phyloP scores from a whole-genome alignment of 2,113 vertebrate genomes.

The Epinephelus lanceolatus region DNA sequence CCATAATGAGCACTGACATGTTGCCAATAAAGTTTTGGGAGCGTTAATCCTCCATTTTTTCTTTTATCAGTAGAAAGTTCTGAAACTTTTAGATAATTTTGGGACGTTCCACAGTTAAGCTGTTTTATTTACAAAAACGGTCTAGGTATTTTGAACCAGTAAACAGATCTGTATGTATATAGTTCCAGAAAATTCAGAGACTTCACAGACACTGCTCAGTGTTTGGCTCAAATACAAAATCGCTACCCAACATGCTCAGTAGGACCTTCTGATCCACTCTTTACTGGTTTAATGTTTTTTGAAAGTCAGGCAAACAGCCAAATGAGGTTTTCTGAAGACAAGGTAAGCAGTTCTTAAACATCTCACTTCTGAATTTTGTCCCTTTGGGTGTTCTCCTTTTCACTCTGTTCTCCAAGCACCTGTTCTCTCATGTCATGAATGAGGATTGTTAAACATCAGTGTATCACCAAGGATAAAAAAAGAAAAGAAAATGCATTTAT shows the following conservation, averaged over 20 bases:
- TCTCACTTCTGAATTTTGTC: background rate
- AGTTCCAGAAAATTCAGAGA: background rate
- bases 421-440: slow-evolving; percentile 35
- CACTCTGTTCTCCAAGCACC: slow-evolving; percentile 45
- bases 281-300: background rate
- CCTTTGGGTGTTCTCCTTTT: slow-evolving; percentile 26
- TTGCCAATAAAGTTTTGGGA: background rate
- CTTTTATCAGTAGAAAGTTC: background rate
- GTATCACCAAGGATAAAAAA: background rate
- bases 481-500: background rate
- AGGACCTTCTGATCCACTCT: background rate
- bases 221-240: background rate
- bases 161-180: background rate
- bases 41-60: background rate
- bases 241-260: background rate
- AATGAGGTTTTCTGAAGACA: background rate
- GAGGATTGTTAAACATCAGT: background rate
- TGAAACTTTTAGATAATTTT: background rate
- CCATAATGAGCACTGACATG: too few species aligned
- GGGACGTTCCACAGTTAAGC: background rate
- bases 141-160: background rate
- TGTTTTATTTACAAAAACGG: background rate
- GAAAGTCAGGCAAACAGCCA: background rate
- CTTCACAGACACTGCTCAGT: background rate
- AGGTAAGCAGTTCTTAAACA: background rate